A percentile compares a stretch with the other conserved stretches of the same genome.
phyloP scores from a whole-genome alignment of 1,140 invertebrate species.

The Sinonovacula constricta region DNA sequence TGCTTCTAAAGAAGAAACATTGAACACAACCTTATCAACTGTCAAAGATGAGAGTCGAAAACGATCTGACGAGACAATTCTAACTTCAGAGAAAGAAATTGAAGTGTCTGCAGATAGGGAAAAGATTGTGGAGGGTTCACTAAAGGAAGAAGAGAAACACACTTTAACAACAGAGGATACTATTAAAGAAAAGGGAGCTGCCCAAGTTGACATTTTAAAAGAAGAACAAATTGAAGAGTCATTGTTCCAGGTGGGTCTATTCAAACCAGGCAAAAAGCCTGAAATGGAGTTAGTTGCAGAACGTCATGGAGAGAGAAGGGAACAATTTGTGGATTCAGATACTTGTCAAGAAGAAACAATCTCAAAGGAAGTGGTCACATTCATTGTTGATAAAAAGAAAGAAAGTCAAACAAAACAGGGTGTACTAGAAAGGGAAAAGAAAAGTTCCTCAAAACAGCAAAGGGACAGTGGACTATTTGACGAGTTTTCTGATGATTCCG shows the following conservation, averaged over 20 bases:
- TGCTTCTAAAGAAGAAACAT: constrained; percentile 32
- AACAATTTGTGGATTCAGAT: constrained; percentile 4
- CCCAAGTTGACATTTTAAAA: constrained; percentile 14
- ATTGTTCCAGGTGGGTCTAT: constrained; percentile 26
- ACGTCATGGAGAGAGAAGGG: constrained; percentile 30
- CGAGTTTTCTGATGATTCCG: constrained; percentile 34
- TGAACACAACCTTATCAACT: constrained; percentile 24
- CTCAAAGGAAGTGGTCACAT: constrained; percentile 27
- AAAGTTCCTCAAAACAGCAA: constrained; percentile 31
- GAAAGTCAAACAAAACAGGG: too few relatives aligned
- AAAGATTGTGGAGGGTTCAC: constrained; percentile 25
- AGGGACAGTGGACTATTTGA: constrained; percentile 47
- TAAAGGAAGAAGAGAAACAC: constrained; percentile 15
- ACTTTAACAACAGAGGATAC: constrained; percentile 3
- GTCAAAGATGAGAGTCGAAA: constrained; percentile 25
- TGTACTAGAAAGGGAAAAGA: constrained; percentile 12
- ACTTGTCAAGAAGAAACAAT: constrained; percentile 23
- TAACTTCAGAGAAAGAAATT: constrained; percentile 27
- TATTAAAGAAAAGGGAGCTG: constrained; percentile 16
- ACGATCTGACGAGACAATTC: constrained; percentile 34
- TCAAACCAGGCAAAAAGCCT: constrained; percentile 13
- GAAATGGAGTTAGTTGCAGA: constrained; percentile 24
- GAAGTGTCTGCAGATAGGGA: constrained; percentile 9
- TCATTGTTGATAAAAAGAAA: constrained; percentile 9
- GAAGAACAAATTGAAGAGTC: constrained; percentile 32